phyloP scores from a whole-genome alignment of 1,140 invertebrate species.

The Danaus plexippus region DNA sequence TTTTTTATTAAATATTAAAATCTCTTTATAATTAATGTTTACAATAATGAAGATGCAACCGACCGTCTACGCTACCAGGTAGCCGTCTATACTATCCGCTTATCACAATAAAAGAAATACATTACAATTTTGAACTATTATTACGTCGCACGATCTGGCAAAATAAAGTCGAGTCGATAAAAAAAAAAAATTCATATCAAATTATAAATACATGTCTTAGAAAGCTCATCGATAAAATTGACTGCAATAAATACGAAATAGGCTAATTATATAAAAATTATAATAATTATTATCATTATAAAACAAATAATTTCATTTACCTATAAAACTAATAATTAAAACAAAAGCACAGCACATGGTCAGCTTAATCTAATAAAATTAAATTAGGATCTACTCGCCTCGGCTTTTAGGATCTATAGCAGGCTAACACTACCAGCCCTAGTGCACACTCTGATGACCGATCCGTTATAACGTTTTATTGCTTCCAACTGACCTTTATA shows the following conservation, averaged over 20 bases:
- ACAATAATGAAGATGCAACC: slow-evolving; percentile 56
- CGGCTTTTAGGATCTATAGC: slow-evolving; percentile 56
- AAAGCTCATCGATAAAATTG: slow-evolving; percentile 52
- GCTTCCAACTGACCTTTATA: no score
- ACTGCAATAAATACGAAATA: slow-evolving; percentile 66
- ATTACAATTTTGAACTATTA: slow-evolving; percentile 57
- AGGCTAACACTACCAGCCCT: slow-evolving; percentile 59
- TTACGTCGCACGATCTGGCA: slow-evolving; percentile 56
- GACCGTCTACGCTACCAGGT: slow-evolving; percentile 60
- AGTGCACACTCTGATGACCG: slow-evolving; percentile 28
- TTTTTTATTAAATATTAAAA: slow-evolving; percentile 65
- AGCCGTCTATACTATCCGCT: slow-evolving; percentile 44
- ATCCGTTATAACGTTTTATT: no score
- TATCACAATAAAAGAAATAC: slow-evolving; percentile 54
- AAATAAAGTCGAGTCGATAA: slow-evolving; percentile 38
- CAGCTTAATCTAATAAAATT: slow-evolving; percentile 62
- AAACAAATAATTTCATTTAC: slow-evolving; percentile 66
- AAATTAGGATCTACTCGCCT: slow-evolving; percentile 57
- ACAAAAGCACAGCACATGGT: slow-evolving; percentile 71
- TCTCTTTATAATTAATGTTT: slow-evolving; percentile 61
- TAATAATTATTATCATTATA: slow-evolving; percentile 51
- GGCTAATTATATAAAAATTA: slow-evolving; percentile 44
- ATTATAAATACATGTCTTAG: slow-evolving; percentile 29
- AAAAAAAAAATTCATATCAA: slow-evolving; percentile 35
- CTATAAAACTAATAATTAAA: slow-evolving; percentile 59